Evolutionary conservation across 2,888 invertebrate species (phyloP).

Genomic region (Dasypogon diadema): DNA sequence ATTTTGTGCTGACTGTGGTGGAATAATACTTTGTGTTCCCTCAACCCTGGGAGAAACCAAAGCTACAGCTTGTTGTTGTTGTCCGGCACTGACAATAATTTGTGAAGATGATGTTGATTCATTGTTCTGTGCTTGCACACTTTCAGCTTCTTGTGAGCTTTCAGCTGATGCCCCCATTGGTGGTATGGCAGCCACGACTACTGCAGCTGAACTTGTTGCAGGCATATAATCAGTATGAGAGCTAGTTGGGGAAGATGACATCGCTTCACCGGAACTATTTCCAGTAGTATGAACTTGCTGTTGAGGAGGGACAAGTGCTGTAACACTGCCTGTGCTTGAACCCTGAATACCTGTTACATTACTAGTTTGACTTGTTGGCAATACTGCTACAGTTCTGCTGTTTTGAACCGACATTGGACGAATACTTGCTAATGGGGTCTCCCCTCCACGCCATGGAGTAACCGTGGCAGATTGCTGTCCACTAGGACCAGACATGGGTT

Average conservation of each 20-base stretch:
- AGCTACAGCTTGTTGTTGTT: conserved; percentile 76
- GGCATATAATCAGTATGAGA: conserved; percentile 88
- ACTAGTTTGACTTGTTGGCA: conserved; percentile 78
- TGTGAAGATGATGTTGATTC: conserved; percentile 59
- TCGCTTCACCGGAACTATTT: conserved; percentile 68
- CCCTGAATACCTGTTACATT: conserved; percentile 64
- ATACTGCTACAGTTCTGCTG: conserved; percentile 79
- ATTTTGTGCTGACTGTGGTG: conserved; percentile 61
- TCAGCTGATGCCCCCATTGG: conserved; percentile 70
- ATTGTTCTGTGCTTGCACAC: conserved; percentile 65
- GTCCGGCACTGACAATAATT: conserved; percentile 65
- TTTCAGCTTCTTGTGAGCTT: conserved; percentile 70
- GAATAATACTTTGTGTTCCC: conserved; percentile 68
- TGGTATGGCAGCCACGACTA: conserved; percentile 77
- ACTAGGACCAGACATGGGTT: conserved; percentile 86
- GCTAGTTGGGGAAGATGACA: conserved; percentile 79
- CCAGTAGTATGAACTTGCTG: conserved; percentile 73
- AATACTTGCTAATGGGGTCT: conserved; percentile 92
- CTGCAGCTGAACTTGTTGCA: conserved; percentile 79
- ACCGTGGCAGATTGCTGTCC: conserved; percentile 70
- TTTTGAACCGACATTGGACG: conserved; percentile 86
- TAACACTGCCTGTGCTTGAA: conserved; percentile 65
- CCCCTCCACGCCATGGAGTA: conserved; percentile 79
- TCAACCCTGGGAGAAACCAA: conserved; percentile 78
- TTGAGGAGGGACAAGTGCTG: conserved; percentile 73